These are phyloP conservation scores for Xyrauchen texanus DNA, from an alignment of 2,113 vertebrate species.

Conservation along the genomic window DNA sequence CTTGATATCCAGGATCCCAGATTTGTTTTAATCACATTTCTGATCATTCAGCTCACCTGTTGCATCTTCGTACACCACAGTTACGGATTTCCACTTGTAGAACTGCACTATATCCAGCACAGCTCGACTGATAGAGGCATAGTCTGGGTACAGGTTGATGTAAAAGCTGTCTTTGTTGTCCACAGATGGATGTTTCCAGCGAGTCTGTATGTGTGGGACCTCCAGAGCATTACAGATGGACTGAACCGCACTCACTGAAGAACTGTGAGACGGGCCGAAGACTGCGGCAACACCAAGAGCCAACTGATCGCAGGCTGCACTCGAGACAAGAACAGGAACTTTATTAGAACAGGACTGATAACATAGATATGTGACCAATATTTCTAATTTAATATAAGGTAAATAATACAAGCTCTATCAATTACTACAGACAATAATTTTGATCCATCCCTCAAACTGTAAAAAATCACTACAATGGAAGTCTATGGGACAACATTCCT, in stretches of 20 bases:
- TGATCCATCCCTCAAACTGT: too few relatives aligned
- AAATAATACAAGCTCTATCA: too few relatives aligned
- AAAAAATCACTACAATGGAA: too few relatives aligned
- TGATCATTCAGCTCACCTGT: conserved; percentile 78
- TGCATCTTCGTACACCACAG: conserved; percentile 96
- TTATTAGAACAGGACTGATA: background rate
- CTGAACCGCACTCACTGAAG: conserved; percentile 93
- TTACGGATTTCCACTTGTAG: conserved; percentile 93
- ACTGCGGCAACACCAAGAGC: conserved; percentile 92
- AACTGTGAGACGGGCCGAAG: conserved; percentile 94
- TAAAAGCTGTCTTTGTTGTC: conserved; percentile 94
- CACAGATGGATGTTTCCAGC: conserved; percentile 93
- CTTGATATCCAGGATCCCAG: too few relatives aligned
- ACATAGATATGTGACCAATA: too few relatives aligned
- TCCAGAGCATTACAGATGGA: conserved; percentile 97
- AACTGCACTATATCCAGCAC: conserved; percentile 92
- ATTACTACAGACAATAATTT: too few relatives aligned
- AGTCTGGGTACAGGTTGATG: conserved; percentile 96
- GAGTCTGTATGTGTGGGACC: conserved; percentile 97
- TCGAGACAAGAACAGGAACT: background rate
- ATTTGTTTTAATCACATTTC: too few relatives aligned
- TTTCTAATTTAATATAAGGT: too few relatives aligned
- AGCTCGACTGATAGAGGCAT: conserved; percentile 89
- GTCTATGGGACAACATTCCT: too few relatives aligned
- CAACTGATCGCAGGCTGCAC: conserved; percentile 93